phyloP scores from a whole-genome alignment of 2,797 vertebrate genomes.

The Vultur gryphus region DNA sequence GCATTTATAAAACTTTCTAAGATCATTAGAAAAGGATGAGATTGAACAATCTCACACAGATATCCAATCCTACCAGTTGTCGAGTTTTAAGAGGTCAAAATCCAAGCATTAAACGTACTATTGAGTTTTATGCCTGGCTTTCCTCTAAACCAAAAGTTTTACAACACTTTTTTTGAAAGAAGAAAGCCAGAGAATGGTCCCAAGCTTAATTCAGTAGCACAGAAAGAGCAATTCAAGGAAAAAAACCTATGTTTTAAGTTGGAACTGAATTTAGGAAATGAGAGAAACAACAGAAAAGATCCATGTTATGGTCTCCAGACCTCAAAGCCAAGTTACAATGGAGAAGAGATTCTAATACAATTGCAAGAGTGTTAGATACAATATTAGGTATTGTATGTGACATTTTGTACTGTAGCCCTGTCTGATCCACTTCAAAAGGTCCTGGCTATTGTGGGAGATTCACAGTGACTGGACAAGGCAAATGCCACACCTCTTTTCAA shows the following conservation, averaged over 20 bases:
- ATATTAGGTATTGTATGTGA: not conserved
- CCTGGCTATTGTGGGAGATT: not conserved
- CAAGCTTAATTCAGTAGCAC: not conserved
- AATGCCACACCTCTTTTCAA: rapidly evolving
- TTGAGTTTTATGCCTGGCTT: not conserved
- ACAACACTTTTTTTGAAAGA: not conserved
- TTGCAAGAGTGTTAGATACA: not conserved
- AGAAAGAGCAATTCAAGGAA: not conserved
- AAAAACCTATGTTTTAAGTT: not conserved
- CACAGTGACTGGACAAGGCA: not conserved
- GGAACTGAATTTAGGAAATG: not conserved
- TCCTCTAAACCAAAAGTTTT: not conserved
- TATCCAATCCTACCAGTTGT: not conserved
- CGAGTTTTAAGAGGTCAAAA: not conserved
- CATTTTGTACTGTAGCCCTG: not conserved
- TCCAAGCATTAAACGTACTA: not conserved
- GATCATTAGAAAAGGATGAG: not conserved
- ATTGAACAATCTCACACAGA: not conserved
- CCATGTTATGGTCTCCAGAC: not conserved
- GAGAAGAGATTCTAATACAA: not conserved
- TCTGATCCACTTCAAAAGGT: not conserved
- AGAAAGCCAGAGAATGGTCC: not conserved
- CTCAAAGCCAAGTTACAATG: not conserved
- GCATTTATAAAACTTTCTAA: not conserved
- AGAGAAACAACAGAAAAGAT: not conserved